Evolutionary conservation across 2,888 invertebrate species (phyloP), one percentile per base, ranked within the genome.

Genomic region (Prosapia bicincta): DNA sequence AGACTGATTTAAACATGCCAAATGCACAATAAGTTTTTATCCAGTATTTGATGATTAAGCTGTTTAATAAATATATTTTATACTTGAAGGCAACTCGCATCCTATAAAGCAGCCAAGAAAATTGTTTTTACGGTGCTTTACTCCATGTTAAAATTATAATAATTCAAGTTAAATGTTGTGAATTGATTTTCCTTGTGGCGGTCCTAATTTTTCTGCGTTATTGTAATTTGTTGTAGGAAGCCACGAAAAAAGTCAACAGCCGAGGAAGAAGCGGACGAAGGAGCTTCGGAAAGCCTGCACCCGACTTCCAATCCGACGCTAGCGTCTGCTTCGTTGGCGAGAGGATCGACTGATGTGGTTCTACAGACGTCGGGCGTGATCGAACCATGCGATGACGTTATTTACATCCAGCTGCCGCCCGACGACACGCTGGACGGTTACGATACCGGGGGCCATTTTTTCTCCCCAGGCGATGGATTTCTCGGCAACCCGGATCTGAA

Each of bases 341-440:
- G 72, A 30, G 25, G 67, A n/a, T 67, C 72, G 32, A 25, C 65
- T 3, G 72, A 66, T 20, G 74, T 74, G n/a, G 68, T 72, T 3
- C 72, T 72, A 5, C 26, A 77, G 43, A 76, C 76, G 13, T 72
- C 78, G n/a, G 65, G 73, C 10, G 71, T 74, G 28, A 65, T 69
- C 0, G 71, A 74, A 25, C 71, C 77, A 13, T 69, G 69, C 13
- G 77, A 80, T 66, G 80, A 80, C 72, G 78, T 80, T 65, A 78
- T 80, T 25, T 80, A 78, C 76, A 78, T 80, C 15, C 78, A 80
- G 66, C 71, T 80, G 10, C 76, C 76, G 9, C 28, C 76, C 5
- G 71, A 73, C n/a, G 76, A 76, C 32, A 72, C 43, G 30, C 25
- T 72, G 23, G 72, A 72, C 20, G 71, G 43, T 26, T 74, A 74